Evolutionary conservation across 1,140 invertebrate genomes (phyloP), one percentile per base, ranked within the genome.

Genomic region (Mycetomoellerius zeteki): DNA sequence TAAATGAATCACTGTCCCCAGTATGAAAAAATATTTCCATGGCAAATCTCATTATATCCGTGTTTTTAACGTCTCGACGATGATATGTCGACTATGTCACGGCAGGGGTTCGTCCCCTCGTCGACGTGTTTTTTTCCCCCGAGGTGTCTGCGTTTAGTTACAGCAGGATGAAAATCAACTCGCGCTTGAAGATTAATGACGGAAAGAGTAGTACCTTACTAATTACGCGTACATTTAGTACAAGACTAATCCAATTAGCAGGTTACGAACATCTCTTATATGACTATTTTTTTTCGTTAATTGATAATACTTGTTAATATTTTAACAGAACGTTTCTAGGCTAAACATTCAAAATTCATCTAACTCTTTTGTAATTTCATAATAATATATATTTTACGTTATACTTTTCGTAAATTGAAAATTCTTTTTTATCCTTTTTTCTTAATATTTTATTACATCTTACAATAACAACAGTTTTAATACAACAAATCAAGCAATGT

Each of bases 11-110:
- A 6, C 14, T 2, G n/a, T 14, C 21, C 1, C 6, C 24, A 43
- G 71, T 37, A 58, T 56, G 50, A 88, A 88, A 73, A 91, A 93
- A 91, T 93, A 93, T 92, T 93, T 93, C 88, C 88, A 89, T 87
- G 92, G 93, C 92, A 94, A 93, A 94, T 94, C 93, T 93, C 92
- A 92, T 94, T 94, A 94, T 90, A 92, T 85, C 89, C 89, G 85
- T 85, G 89, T 93, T 93, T 94, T 75, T 94, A 93, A 91, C 91
- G 88, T 90, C 88, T 89, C 88, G 87, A 85, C 89, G 89, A 60
- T 47, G 54, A 90, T 85, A 76, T 67, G 89, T 60, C 90, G 84
- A 80, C 89, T 64, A 67, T 75, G 71, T 77, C 85, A 80, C 56
- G 88, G 88, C n/a, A 37, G 30, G 24, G 60, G 33, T 56, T 75